phyloP scores from a whole-genome alignment of 2,113 vertebrate species.

The sheep (Ovis aries) region DNA sequence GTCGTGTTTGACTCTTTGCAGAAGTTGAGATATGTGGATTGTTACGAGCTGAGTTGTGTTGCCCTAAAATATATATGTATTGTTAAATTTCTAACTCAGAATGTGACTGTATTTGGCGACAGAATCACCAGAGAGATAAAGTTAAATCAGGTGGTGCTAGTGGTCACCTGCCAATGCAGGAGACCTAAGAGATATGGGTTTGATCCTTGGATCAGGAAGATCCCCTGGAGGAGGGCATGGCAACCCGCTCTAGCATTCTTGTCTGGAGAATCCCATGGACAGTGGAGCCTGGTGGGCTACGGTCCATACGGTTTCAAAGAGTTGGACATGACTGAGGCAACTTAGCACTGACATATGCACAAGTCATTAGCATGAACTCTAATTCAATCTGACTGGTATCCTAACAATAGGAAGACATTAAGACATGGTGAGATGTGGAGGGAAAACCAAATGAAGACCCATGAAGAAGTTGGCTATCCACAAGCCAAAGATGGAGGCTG shows the following conservation, averaged over 20 bases:
- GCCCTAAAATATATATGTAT: not conserved
- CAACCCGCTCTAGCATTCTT: accelerated
- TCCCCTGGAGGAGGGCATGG: not conserved
- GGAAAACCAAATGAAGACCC: not conserved
- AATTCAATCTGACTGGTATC: not conserved
- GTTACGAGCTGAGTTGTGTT: not conserved
- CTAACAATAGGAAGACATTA: not conserved
- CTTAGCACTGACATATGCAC: not conserved
- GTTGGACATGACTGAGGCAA: not conserved
- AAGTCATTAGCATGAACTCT: not conserved
- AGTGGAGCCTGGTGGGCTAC: not conserved
- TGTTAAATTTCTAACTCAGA: not conserved
- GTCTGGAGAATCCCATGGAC: not conserved
- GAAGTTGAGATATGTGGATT: not conserved
- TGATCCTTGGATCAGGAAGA: not conserved
- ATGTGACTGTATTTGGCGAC: not conserved
- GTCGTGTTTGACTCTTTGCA: accelerated
- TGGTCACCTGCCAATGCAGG: not conserved
- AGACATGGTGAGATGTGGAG: not conserved
- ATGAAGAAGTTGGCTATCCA: not conserved
- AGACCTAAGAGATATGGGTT: not conserved
- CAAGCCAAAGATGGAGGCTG: not conserved
- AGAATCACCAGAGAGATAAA: not conserved
- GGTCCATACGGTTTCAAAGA: accelerated
- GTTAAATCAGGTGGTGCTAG: not conserved